Conservation (phyloP, 1,140 invertebrate genomes). For the Drosophila lini region DNA sequence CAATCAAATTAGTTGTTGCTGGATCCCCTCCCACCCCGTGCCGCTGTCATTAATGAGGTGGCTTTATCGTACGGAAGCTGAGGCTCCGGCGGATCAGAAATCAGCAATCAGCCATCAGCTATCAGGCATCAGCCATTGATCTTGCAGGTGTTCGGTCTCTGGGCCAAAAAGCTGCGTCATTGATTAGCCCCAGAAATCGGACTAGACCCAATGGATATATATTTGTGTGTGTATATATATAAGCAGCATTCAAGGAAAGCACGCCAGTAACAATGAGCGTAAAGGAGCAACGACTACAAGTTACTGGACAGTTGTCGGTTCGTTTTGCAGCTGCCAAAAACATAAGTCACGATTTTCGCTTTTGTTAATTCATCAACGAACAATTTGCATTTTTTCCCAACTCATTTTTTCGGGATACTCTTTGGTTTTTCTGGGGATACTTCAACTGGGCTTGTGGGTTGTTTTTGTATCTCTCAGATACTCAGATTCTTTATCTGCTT, state of each 20-base stretch:
- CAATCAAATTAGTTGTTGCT: slow-evolving; percentile 68
- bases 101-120: slow-evolving; percentile 5
- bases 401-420: slow-evolving; percentile 48
- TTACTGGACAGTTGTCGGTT: slow-evolving; percentile 56
- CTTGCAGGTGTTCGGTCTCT: slow-evolving; percentile 68
- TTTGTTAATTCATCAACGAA: slow-evolving; percentile 84
- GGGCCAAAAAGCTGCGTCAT: slow-evolving; percentile 69
- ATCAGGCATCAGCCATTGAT: slow-evolving; percentile 32
- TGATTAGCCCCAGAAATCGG: slow-evolving; percentile 67
- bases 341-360: slow-evolving; percentile 84
- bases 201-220: slow-evolving; percentile 47
- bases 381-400: slow-evolving; percentile 80
- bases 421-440: slow-evolving; percentile 13
- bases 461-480: neutral
- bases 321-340: slow-evolving; percentile 81
- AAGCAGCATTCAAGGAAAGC: slow-evolving; percentile 16
- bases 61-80: slow-evolving; percentile 68
- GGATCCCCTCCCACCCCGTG: too few species aligned
- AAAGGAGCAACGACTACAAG: slow-evolving; percentile 36
- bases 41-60: slow-evolving; percentile 65
- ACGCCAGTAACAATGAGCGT: slow-evolving; percentile 7
- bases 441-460: neutral
- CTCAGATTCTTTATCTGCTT: neutral
- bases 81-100: slow-evolving; percentile 2
- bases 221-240: neutral